phyloP scores from a whole-genome alignment of 2,888 invertebrate species.

The Coenonympha glycerion region DNA sequence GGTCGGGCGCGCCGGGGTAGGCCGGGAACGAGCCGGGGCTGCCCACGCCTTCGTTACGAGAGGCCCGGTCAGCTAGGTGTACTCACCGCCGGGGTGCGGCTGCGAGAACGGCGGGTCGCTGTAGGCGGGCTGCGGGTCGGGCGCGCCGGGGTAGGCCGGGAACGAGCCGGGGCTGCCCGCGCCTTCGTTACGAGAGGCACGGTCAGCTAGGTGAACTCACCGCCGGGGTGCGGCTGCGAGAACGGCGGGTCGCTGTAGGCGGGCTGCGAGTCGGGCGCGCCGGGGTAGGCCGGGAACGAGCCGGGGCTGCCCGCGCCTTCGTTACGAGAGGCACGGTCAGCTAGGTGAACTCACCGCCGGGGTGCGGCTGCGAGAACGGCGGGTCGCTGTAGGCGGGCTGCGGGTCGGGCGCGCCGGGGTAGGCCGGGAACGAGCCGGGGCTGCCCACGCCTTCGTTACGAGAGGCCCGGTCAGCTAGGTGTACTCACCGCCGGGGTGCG shows the following conservation, averaged over 20 bases:
- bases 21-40: constrained; percentile 83
- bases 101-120: constrained; percentile 92
- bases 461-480: too few species aligned
- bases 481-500: constrained; percentile 46
- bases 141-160: constrained; percentile 90
- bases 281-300: too few species aligned
- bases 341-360: constrained; percentile 31
- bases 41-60: too few species aligned
- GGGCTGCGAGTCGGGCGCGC: constrained; percentile 85
- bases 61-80: too few species aligned
- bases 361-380: constrained; percentile 83
- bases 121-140: constrained; percentile 87
- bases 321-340: too few species aligned
- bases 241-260: constrained; percentile 95
- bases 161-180: constrained; percentile 79
- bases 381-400: constrained; percentile 94
- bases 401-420: too few species aligned
- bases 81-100: constrained; percentile 51
- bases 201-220: too few species aligned
- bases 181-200: too few species aligned
- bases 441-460: too few species aligned
- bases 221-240: constrained; percentile 73
- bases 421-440: too few species aligned
- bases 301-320: too few species aligned
- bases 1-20: constrained; percentile 89